These are phyloP conservation scores for Vulpes ferrilata DNA, from an alignment of 2,113 vertebrate genomes.

Conservation along the genomic window DNA sequence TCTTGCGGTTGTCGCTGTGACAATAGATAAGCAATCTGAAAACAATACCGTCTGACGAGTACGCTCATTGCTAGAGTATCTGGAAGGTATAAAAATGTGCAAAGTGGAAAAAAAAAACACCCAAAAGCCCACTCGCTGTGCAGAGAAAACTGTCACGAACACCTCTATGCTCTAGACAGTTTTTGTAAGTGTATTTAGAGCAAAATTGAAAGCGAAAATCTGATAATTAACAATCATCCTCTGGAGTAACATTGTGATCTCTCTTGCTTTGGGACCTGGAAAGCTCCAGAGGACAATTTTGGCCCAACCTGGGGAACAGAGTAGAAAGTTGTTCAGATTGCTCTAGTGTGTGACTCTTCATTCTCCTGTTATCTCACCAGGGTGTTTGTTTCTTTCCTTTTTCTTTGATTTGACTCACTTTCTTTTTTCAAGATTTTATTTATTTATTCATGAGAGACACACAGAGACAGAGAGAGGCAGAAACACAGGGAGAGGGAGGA, in stretches of 20 bases:
- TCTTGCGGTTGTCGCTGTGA: neutral
- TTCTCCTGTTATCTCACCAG: neutral
- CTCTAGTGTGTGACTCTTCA: neutral
- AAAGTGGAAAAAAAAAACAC: neutral
- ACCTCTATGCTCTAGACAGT: too few relatives aligned
- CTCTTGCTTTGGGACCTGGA: neutral
- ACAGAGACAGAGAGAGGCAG: too few relatives aligned
- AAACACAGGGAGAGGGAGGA: too few relatives aligned
- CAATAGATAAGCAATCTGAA: neutral
- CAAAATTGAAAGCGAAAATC: neutral
- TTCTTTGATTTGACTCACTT: neutral
- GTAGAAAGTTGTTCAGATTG: neutral
- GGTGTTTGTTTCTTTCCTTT: neutral
- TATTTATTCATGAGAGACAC: too few relatives aligned
- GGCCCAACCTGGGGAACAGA: too few relatives aligned
- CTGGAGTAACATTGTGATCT: too few relatives aligned
- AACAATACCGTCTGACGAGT: neutral
- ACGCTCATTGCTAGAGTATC: accelerated
- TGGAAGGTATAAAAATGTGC: accelerated
- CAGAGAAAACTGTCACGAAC: too few relatives aligned
- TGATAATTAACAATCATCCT: accelerated
- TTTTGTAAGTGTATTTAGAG: neutral
- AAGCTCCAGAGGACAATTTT: neutral
- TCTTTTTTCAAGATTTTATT: too few relatives aligned
- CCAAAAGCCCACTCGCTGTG: accelerated